These are phyloP conservation scores for Philhelius pedissequus DNA, from an alignment of 2,888 invertebrate species.

Conservation along the genomic window DNA sequence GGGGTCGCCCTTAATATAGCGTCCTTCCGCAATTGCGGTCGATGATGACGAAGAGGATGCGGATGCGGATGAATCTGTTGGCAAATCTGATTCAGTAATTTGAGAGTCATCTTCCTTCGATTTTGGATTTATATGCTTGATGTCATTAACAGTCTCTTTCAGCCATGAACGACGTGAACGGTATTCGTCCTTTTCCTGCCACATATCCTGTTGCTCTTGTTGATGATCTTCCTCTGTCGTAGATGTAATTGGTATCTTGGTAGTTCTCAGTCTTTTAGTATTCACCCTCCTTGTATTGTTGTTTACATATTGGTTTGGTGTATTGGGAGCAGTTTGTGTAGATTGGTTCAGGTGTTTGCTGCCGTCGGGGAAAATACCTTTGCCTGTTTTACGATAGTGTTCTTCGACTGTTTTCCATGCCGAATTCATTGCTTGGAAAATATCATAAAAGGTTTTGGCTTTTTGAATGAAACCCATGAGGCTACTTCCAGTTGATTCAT, in stretches of 20 bases:
- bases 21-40: conserved; percentile 75
- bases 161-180: conserved; percentile 54
- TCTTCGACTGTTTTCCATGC: conserved; percentile 58
- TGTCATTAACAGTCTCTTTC: conserved; percentile 2
- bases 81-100: conserved; percentile 22
- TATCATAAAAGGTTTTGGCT: conserved; percentile 54
- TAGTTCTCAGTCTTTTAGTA: conserved; percentile 16
- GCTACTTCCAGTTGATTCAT: conserved; percentile 7
- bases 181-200: conserved; percentile 33
- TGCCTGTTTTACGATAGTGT: conserved; percentile 34
- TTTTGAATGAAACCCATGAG: conserved; percentile 42
- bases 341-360: conserved; percentile 15
- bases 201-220: conserved; percentile 1
- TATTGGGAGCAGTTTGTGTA: background rate
- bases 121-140: background rate
- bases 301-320: background rate
- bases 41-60: conserved; percentile 3
- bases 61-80: conserved; percentile 1
- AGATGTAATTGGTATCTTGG: conserved; percentile 19
- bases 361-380: conserved; percentile 44
- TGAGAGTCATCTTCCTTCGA: background rate
- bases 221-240: background rate
- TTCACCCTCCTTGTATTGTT: conserved; percentile 3
- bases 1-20: conserved; percentile 82
- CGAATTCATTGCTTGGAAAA: conserved; percentile 50